These are phyloP conservation scores for Drosophila melanocephala DNA, from an alignment of 2,888 invertebrate genomes.

Conservation along the genomic window DNA sequence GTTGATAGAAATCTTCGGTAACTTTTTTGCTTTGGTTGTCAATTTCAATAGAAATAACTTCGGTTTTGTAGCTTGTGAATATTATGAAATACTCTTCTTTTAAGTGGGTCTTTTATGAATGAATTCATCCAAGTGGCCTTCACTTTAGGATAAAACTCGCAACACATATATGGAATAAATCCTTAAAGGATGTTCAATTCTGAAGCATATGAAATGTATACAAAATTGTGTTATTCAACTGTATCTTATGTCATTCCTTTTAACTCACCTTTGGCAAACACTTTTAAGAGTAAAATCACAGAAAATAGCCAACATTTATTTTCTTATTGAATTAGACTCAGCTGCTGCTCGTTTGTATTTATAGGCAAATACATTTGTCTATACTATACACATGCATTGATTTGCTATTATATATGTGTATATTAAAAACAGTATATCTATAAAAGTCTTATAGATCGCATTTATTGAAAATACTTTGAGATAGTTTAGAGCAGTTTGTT, in stretches of 20 bases:
- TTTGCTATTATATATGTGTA: neutral
- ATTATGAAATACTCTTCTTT: neutral
- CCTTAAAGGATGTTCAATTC: neutral
- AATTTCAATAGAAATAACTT: conserved; percentile 8
- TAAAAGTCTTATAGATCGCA: neutral
- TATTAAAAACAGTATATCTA: neutral
- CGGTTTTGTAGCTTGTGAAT: neutral
- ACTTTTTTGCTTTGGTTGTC: conserved; percentile 16
- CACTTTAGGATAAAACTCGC: too few relatives aligned
- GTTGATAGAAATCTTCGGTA: conserved; percentile 4
- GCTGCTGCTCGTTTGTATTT: neutral
- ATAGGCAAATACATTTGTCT: neutral
- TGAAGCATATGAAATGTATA: neutral
- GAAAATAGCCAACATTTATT: neutral
- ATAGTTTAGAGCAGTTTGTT: neutral
- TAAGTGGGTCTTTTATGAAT: neutral
- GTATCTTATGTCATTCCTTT: too few relatives aligned
- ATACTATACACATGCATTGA: neutral
- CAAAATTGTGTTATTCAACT: too few relatives aligned
- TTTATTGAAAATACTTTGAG: neutral
- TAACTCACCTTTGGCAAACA: neutral
- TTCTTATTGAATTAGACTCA: neutral
- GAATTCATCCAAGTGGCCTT: neutral
- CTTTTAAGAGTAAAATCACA: neutral
- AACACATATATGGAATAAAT: neutral